These are phyloP conservation scores for Sphaerolaimus hirsutus DNA, from an alignment of 2,888 invertebrate species.

Conservation along the genomic window DNA sequence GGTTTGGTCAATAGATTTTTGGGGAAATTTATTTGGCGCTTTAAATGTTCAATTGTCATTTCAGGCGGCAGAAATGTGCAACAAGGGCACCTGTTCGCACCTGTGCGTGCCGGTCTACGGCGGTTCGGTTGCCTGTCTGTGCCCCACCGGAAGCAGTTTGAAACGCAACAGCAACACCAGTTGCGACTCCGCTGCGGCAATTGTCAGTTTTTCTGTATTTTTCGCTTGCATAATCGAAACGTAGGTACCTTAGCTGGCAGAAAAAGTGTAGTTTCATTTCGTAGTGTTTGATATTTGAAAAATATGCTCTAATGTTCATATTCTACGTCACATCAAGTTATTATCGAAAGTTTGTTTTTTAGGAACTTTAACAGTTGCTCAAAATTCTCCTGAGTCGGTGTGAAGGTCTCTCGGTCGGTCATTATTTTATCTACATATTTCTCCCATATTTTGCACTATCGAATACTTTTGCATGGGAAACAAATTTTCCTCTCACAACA, in stretches of 20 bases:
- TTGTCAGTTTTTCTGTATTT: constrained; percentile 5
- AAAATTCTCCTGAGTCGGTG: no score
- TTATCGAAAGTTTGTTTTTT: no score
- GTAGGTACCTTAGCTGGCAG: constrained; percentile 9
- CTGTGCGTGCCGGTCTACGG: constrained; percentile 68
- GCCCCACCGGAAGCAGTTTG: constrained; percentile 45
- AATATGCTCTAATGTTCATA: no score
- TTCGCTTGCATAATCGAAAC: background rate
- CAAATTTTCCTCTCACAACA: constrained; percentile 3
- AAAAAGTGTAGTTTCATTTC: no score
- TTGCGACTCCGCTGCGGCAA: constrained; percentile 44
- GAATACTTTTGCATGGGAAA: background rate
- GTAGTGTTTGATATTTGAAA: no score
- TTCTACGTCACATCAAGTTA: no score
- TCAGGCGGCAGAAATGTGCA: constrained; percentile 33
- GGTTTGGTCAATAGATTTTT: no score
- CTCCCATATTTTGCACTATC: background rate
- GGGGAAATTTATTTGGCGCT: no score
- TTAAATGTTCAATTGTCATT: no score
- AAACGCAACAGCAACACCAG: constrained; percentile 10
- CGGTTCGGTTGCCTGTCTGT: constrained; percentile 55
- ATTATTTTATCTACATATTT: constrained; percentile 1
- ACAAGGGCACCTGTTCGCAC: constrained; percentile 55
- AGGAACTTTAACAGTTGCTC: no score
- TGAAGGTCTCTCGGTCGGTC: no score